phyloP scores from a whole-genome alignment of 1,140 invertebrate species.

The Hypothenemus hampei region DNA sequence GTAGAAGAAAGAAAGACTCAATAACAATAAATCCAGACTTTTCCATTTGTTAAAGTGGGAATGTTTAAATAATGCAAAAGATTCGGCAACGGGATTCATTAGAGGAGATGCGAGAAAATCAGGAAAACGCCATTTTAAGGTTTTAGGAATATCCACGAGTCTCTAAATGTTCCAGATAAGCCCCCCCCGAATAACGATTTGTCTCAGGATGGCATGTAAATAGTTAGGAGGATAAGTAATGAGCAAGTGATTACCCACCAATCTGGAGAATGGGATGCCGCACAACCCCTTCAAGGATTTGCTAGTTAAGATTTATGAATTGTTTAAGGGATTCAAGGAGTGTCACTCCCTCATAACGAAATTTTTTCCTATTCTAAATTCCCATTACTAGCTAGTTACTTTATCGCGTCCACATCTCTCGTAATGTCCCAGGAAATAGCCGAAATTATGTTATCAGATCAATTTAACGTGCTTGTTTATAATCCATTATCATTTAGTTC shows the following conservation, averaged over 20 bases:
- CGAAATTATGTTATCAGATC: neutral
- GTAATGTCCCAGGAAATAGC: slow-evolving; percentile 3
- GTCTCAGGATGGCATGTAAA: slow-evolving; percentile 35
- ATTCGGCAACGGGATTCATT: slow-evolving; percentile 20
- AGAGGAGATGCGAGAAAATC: slow-evolving; percentile 15
- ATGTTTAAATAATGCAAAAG: slow-evolving; percentile 39
- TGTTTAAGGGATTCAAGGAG: slow-evolving; percentile 19
- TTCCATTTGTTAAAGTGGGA: slow-evolving; percentile 32
- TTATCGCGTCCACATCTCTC: slow-evolving; percentile 4
- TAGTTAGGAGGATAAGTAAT: slow-evolving; percentile 41
- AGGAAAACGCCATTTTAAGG: slow-evolving; percentile 30
- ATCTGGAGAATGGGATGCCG: slow-evolving; percentile 40
- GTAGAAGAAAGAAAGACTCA: slow-evolving; percentile 4
- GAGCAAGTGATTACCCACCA: slow-evolving; percentile 45
- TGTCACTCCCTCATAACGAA: no score
- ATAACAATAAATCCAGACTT: slow-evolving; percentile 13
- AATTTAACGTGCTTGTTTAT: neutral
- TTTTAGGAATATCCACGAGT: slow-evolving; percentile 21
- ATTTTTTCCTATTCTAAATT: no score
- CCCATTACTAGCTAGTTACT: neutral
- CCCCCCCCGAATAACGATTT: slow-evolving; percentile 29
- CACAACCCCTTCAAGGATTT: slow-evolving; percentile 29
- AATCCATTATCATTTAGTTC: slow-evolving; percentile 2
- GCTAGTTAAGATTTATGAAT: slow-evolving; percentile 22
- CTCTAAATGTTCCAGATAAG: slow-evolving; percentile 30